These are phyloP conservation scores for Conger conger DNA, from an alignment of 2,113 vertebrate genomes.

Conservation along the genomic window DNA sequence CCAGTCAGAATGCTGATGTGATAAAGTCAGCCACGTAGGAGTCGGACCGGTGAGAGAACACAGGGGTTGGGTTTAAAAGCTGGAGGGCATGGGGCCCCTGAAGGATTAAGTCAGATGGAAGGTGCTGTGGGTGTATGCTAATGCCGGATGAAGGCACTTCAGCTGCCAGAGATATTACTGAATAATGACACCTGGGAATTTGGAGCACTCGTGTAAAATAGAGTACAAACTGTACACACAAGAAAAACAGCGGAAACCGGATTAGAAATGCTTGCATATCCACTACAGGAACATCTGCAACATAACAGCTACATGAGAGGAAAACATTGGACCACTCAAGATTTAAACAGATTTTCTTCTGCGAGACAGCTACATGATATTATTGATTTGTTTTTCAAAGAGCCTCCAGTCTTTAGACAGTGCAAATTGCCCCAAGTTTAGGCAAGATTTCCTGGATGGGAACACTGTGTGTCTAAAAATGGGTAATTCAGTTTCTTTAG, in stretches of 20 bases:
- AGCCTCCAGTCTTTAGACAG: too few relatives aligned
- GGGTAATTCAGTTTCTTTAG: too few relatives aligned
- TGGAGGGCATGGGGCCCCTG: neutral
- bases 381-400: too few relatives aligned
- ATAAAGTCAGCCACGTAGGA: neutral
- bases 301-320: neutral
- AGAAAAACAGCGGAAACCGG: neutral
- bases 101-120: neutral
- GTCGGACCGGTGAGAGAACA: slow-evolving; percentile 33
- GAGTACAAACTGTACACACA: neutral
- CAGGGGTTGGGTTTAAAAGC: slow-evolving; percentile 27
- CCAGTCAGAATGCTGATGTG: slow-evolving; percentile 51
- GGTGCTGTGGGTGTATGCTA: neutral
- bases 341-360: too few relatives aligned
- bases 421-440: neutral
- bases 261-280: neutral
- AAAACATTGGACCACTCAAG: neutral
- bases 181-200: neutral
- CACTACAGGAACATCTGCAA: neutral
- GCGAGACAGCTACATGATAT: too few relatives aligned
- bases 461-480: too few relatives aligned
- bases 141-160: neutral
- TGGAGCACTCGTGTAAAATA: neutral
- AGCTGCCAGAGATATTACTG: neutral
- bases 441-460: neutral